Percentiles rank a stretch among this genome's conserved stretches.
Evolutionary conservation across 2,797 vertebrate genomes (phyloP).

Genomic region (Gadopsis bispinosus): DNA sequence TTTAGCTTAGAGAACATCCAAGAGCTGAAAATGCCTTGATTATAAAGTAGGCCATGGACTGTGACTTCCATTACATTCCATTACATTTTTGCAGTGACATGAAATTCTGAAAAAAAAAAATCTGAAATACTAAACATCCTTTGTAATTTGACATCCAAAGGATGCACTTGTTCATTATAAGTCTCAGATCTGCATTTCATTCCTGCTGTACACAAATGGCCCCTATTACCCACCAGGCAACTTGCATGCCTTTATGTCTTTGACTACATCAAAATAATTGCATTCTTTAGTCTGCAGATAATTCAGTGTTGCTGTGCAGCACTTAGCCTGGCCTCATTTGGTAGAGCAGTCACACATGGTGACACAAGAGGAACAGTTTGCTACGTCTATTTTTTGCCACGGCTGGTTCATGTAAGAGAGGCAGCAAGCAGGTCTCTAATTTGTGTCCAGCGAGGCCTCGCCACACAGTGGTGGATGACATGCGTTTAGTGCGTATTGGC

Average conservation of each 20-base stretch:
- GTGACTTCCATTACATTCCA: constrained; percentile 11
- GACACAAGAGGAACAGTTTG: constrained; percentile 10
- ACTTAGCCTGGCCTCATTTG: constrained; percentile 10
- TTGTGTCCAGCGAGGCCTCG: not conserved
- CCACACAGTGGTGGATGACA: not conserved
- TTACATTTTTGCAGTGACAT: constrained; percentile 12
- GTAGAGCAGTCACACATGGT: constrained; percentile 18
- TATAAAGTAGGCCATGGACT: constrained; percentile 4
- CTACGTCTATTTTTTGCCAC: not conserved
- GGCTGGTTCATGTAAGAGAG: not conserved
- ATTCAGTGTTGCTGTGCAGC: constrained; percentile 27
- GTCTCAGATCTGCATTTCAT: constrained; percentile 25
- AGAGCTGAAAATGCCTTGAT: not conserved
- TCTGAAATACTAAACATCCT: not conserved
- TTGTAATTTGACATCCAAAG: constrained; percentile 48
- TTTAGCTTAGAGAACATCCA: not conserved
- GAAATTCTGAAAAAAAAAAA: constrained; percentile 2
- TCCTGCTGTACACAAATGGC: constrained; percentile 18
- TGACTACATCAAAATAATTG: constrained; percentile 56
- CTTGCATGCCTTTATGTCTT: constrained; percentile 47
- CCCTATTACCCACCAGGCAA: constrained; percentile 38
- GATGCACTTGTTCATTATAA: constrained; percentile 36
- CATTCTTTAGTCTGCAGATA: constrained; percentile 37
- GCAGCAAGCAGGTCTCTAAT: not conserved
- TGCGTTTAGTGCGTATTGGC: not conserved